Base-by-base conservation (phyloP, 2,888 invertebrate genomes). In the Drosophila buzzatii region DNA sequence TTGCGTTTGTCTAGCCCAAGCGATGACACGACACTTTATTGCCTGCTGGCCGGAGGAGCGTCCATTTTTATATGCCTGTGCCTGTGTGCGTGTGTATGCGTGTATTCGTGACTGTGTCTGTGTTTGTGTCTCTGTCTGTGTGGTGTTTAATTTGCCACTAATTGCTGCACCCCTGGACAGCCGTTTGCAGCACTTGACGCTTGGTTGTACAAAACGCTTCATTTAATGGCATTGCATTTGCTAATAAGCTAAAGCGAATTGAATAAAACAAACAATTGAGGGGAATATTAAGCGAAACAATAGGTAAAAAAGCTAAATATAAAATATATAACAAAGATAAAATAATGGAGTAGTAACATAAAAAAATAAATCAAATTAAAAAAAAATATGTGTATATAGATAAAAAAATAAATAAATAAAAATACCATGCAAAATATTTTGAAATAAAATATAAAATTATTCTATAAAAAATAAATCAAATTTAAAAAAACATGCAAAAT, bases 11-110 rank as follows among this genome's bases (percentile, higher is more conserved):
- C 52, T 20, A 33, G 51, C 33, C 20, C 16, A 42, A 14, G 59
- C 58, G 33, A 55, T 71, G 70, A 59, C 71, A 70, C 45, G 56
- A 20, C 56, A 49, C 52, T 73, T 70, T 77, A 63, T 77, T 63
- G 73, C 49, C 63, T 37, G 42, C 60, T 61, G 41, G 47, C 52
- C 60, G 14, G 27, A 37, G 14, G 49, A 42, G 45, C 33, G 35
- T 52, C 49, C 14, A 23, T 59, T 55, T 37, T 10, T 16, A 56
- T 42, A 23, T 39, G 47, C 31, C 20, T 20, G 10, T 47, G n/a
- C 2, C 18, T 42, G 10, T 35, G 18, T 20, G 39, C 31, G 20
- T 23, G 42, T 55, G 14, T 16, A 35, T 37, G 10, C 31, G 31
- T 23, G 18, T 18, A 27, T 27, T 5, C 42, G 53, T 56, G 23